These are phyloP conservation scores for Microctenopoma steveboyesi DNA, from an alignment of 2,797 vertebrate species.

Conservation along the genomic window DNA sequence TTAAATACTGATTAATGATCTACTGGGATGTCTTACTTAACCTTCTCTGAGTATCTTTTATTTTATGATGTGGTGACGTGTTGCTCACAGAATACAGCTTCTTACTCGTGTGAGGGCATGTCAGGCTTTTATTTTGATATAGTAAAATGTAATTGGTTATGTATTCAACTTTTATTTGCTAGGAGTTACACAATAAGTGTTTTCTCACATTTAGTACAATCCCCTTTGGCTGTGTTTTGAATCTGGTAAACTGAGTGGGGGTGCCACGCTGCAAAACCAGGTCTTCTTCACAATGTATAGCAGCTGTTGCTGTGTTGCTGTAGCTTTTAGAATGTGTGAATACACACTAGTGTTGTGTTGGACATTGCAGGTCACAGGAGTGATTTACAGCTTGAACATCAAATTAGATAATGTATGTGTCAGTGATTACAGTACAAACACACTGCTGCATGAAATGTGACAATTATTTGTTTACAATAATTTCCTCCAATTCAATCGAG, in stretches of 20 bases:
- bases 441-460: neutral
- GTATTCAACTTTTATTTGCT: too few relatives aligned
- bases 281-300: neutral
- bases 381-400: constrained; percentile 3
- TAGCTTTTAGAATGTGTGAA: too few relatives aligned
- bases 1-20: constrained; percentile 15
- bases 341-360: too few relatives aligned
- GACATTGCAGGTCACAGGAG: constrained; percentile 1
- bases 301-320: neutral
- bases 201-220: too few relatives aligned
- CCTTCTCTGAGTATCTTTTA: neutral
- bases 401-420: neutral
- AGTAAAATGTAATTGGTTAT: too few relatives aligned
- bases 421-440: neutral
- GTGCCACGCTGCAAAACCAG: too few relatives aligned
- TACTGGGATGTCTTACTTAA: neutral
- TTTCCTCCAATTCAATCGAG: neutral
- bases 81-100: neutral
- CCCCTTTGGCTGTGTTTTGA: neutral
- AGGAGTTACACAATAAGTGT: too few relatives aligned
- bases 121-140: too few relatives aligned
- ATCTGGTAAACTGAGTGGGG: neutral
- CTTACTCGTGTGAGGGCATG: too few relatives aligned
- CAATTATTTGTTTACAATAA: neutral
- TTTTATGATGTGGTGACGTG: neutral